Percentiles rank a stretch among this genome's conserved stretches.
phyloP scores from a whole-genome alignment of 2,113 vertebrate genomes.

The Thamnophis sirtalis region DNA sequence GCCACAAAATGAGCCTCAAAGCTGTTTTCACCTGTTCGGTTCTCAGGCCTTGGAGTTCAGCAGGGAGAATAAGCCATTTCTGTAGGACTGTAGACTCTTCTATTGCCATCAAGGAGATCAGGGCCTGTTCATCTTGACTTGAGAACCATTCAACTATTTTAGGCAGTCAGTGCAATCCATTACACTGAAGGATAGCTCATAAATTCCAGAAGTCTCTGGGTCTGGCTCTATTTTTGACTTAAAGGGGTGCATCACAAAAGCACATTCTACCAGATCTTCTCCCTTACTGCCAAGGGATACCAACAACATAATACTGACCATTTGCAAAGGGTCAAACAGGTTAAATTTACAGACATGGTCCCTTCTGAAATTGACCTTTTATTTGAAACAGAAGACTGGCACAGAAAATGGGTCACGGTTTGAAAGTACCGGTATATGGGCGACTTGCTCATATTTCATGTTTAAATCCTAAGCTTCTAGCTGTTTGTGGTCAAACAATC shows the following conservation, averaged over 20 bases:
- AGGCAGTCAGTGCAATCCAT: background rate
- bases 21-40: constrained; percentile 51
- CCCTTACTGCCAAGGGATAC: background rate
- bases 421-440: background rate
- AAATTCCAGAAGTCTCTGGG: background rate
- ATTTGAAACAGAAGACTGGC: background rate
- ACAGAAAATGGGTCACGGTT: background rate
- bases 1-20: constrained; percentile 32
- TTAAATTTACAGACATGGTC: background rate
- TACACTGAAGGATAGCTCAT: background rate
- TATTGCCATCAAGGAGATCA: background rate
- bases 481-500: background rate
- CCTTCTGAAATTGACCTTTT: background rate
- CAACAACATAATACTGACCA: background rate
- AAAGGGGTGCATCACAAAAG: background rate
- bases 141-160: background rate
- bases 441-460: background rate
- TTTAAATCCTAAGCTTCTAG: background rate
- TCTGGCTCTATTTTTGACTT: background rate
- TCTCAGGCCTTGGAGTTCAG: constrained; percentile 19
- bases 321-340: background rate
- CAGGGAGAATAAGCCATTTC: background rate
- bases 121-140: background rate
- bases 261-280: background rate
- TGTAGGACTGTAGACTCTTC: fast-evolving